phyloP scores from a whole-genome alignment of 2,797 vertebrate species.

The Enteromius mattozi region DNA sequence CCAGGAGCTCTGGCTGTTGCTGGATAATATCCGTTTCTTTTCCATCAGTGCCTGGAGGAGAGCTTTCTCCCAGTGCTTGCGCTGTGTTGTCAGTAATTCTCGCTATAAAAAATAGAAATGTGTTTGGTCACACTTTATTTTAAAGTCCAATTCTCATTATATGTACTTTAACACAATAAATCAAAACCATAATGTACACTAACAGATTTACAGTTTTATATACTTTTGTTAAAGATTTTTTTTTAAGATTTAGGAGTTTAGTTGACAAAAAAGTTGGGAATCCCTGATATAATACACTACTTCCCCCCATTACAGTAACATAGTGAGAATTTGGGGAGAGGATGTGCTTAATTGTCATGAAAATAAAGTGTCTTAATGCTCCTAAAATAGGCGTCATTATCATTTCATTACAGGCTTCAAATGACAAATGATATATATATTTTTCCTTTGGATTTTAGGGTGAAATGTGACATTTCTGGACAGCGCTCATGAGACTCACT shows the following conservation, averaged over 20 bases:
- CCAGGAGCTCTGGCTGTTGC: slow-evolving; percentile 29
- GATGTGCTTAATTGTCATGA: slow-evolving; percentile 10
- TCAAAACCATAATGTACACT: neutral
- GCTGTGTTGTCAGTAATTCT: slow-evolving; percentile 76
- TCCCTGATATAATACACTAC: neutral
- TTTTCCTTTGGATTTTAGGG: slow-evolving; percentile 2
- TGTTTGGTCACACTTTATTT: slow-evolving; percentile 1
- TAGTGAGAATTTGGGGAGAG: neutral
- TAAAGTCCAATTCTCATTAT: neutral
- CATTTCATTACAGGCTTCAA: neutral
- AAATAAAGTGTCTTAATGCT: neutral
- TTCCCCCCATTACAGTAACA: neutral
- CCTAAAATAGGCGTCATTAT: slow-evolving; percentile 12
- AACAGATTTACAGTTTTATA: neutral
- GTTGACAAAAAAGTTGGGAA: neutral
- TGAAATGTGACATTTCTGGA: neutral
- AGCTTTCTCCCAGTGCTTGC: slow-evolving; percentile 75
- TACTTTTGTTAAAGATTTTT: neutral
- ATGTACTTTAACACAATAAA: neutral
- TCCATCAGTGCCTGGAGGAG: slow-evolving; percentile 80
- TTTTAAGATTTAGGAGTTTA: neutral
- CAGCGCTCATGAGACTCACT: neutral
- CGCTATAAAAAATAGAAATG: slow-evolving; percentile 76
- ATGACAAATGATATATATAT: neutral
- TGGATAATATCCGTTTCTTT: slow-evolving; percentile 74